Percentiles rank a stretch among this genome's conserved stretches.
These are phyloP conservation scores for Buteo buteo DNA, from an alignment of 2,113 vertebrate species.

Conservation along the genomic window DNA sequence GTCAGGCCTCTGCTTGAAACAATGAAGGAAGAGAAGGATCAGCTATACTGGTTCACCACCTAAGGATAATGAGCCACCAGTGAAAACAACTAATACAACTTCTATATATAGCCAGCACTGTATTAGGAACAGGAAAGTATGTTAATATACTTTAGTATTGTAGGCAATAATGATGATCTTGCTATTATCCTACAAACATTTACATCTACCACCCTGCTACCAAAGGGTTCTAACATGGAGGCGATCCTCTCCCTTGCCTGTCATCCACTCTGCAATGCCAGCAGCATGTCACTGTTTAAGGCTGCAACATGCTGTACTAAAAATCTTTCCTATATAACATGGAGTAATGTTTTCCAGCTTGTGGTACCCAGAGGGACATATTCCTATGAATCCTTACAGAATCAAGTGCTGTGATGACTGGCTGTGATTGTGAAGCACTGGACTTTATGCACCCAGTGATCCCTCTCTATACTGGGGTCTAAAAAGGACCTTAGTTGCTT, in stretches of 20 bases:
- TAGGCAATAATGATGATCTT: background rate
- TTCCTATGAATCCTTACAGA: background rate
- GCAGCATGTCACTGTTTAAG: fast-evolving
- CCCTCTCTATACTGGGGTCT: background rate
- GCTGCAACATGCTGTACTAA: background rate
- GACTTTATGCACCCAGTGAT: background rate
- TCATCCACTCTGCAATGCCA: background rate
- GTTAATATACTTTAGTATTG: background rate
- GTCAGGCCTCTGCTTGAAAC: background rate
- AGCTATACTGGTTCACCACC: background rate
- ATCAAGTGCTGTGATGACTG: background rate
- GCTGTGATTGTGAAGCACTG: background rate
- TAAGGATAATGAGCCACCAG: background rate
- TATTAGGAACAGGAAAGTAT: background rate
- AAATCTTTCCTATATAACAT: background rate
- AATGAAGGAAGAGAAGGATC: background rate
- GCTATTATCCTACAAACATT: background rate
- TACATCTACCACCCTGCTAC: background rate
- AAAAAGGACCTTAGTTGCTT: background rate
- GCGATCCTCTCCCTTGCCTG: background rate
- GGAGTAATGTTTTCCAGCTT: background rate
- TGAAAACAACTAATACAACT: background rate
- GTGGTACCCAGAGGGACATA: background rate
- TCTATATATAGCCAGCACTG: background rate
- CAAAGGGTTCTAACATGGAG: background rate